Base-by-base conservation (phyloP, 2,113 vertebrate species). In the Chloebia gouldiae region DNA sequence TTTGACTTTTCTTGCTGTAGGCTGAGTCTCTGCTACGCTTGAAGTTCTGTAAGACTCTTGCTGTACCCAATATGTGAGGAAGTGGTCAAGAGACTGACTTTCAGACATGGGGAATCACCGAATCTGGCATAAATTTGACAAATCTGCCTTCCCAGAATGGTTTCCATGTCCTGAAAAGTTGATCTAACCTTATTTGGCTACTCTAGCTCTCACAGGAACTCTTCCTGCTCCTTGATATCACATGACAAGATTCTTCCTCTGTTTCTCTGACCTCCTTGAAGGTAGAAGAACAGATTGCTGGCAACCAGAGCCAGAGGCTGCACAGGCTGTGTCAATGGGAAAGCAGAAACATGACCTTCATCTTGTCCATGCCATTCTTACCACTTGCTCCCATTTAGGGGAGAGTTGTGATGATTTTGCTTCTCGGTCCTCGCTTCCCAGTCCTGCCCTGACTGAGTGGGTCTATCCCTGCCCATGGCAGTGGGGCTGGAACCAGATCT, bases 11-110 rank as follows among this genome's bases (percentile, higher is more conserved):
- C 68, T 57, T 86, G 63, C 78, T 72, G 79, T 64, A 44, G 37
- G 28, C n/a, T 90, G 82, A 90, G 40, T 83, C 44, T 80, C 28
- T 78, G 77, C 69, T 72, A 50, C 8, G 25, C 66, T 0, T 65
- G 37, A 86, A 88, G 28, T 20, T 53, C 61, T 6, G 1, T 57
- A 50, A 65, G n/a, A 30, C 31, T 53, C 37, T n/a, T 83, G 21
- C 42, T 20, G 9, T 40, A 53, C 20, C 49, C 1, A 1, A 1
- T 15, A 13, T 9, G 4, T 42, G 7, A 0, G 0, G 1, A 1
- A 14, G 42, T 83, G 81, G 13, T 68, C 45, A 94, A 82, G 18
- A 27, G 16, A 78, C 22, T 49, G 87, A 42, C 11, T 84, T 79
- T 81, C 27, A 75, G 40, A 56, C 8, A 33, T 5, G 18, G 6